Base-by-base conservation (phyloP, 2,888 invertebrate genomes). In the Halocaridina rubra region DNA sequence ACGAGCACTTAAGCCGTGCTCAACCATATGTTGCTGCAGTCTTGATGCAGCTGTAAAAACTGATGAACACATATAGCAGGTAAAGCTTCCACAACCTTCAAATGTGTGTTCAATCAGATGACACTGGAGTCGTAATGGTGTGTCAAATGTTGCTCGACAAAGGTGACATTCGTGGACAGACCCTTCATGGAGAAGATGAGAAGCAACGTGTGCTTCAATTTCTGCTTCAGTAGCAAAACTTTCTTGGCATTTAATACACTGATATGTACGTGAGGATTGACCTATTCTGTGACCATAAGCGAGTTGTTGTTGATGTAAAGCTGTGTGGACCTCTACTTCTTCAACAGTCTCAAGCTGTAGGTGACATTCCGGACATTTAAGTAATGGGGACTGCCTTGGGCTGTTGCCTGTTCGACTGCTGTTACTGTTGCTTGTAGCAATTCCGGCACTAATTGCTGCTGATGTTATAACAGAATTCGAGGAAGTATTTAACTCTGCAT, bases 41-140 rank as follows among this genome's bases (percentile, higher is more conserved):
- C 95, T 95, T 0, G 93, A 93, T 0, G 97, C 95, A n/a, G 94
- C 94, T 0, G 96, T 96, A 91, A 97, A 97, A 0, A 96, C 94
- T 0, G 96, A 94, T 8, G 95, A 95, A 91, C 98, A 98, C 88
- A 97, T 93, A 91, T 96, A 96, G 91, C 98, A 98, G 3, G 95
- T 94, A 90, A 95, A 96, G 46, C 94, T 93, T 8, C 95, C 94
- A 89, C 95, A 96, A 3, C 96, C 96, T 30, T 95, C 95, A 90
- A 97, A 98, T 0, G 96, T 97, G 91, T 98, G 98, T 89, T 98
- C 97, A 86, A 98, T 97, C 84, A 97, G 92, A 90, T 97, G 97
- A 85, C 94, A 94, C 91, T 97, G 97, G 1, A 98, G 93, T 86
- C 96, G 94, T 53, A 95, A 93, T 0, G 96, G 94, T 0, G 96